phyloP scores from a whole-genome alignment of 2,888 invertebrate genomes.

The Gnatocerus cornutus region DNA sequence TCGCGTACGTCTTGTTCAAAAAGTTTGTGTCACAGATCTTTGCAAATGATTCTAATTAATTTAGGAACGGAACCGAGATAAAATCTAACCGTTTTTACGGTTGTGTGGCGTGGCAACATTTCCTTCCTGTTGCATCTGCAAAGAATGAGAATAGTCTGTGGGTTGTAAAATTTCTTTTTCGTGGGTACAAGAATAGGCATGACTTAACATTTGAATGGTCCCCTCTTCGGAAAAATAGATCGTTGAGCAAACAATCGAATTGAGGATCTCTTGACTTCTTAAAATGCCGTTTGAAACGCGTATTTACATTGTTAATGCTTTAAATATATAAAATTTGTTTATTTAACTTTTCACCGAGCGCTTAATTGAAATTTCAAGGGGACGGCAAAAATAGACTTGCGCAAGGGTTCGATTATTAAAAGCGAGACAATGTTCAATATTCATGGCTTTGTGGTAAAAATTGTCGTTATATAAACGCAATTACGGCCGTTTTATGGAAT shows the following conservation, averaged over 20 bases:
- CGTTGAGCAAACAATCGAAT: conserved; percentile 35
- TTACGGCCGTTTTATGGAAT: conserved; percentile 33
- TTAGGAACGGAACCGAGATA: conserved; percentile 28
- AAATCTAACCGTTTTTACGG: conserved; percentile 36
- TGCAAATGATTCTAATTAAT: conserved; percentile 22
- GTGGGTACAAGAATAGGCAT: conserved; percentile 29
- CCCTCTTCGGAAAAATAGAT: conserved; percentile 32
- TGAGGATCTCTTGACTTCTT: conserved; percentile 38
- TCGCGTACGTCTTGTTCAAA: background rate
- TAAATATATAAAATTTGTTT: conserved; percentile 44
- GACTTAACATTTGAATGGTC: conserved; percentile 24
- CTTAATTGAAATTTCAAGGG: conserved; percentile 43
- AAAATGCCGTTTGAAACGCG: conserved; percentile 41
- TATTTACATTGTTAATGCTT: conserved; percentile 45
- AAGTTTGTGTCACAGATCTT: background rate
- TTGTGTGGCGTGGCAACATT: conserved; percentile 18
- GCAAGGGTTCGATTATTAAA: conserved; percentile 9
- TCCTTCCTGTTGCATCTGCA: conserved; percentile 26
- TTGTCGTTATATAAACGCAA: conserved; percentile 36
- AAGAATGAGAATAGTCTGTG: conserved; percentile 1
- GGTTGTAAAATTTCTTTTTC: background rate
- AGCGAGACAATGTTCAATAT: conserved; percentile 28
- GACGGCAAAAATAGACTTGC: conserved; percentile 25
- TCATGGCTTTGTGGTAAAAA: conserved; percentile 21
- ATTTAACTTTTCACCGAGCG: conserved; percentile 36